Evolutionary conservation across 2,113 vertebrate species (phyloP).

Genomic region (Eolophus roseicapilla): DNA sequence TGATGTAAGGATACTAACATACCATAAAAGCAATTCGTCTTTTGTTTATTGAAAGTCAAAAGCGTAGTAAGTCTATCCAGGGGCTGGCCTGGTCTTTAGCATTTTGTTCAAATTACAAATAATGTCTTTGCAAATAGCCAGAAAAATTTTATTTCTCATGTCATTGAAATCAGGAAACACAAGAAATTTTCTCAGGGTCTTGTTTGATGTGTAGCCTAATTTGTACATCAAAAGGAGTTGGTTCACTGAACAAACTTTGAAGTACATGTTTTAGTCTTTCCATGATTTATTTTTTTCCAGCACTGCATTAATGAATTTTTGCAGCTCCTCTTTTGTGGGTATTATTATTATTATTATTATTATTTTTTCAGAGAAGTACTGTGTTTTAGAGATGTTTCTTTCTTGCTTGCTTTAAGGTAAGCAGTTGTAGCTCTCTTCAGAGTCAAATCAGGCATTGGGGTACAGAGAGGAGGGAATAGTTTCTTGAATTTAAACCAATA

Average conservation of each 20-base stretch:
- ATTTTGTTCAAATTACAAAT: not conserved
- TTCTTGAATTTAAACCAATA: not conserved
- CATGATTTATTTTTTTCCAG: not conserved
- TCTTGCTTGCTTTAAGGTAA: not conserved
- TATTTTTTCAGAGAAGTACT: not conserved
- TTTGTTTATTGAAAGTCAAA: not conserved
- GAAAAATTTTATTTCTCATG: constrained; percentile 13
- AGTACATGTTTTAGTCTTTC: constrained; percentile 11
- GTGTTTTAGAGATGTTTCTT: not conserved
- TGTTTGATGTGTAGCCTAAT: not conserved
- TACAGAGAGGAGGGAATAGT: not conserved
- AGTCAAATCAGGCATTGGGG: not conserved
- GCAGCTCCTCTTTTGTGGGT: not conserved
- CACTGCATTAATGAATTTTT: constrained; percentile 26
- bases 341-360: not conserved
- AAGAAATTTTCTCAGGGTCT: constrained; percentile 12
- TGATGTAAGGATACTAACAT: not conserved
- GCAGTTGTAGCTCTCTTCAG: not conserved
- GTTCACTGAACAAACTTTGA: not conserved
- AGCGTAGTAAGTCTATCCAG: not conserved
- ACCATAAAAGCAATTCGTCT: not conserved
- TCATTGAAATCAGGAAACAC: not conserved
- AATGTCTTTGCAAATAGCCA: not conserved
- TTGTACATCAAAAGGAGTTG: constrained; percentile 8
- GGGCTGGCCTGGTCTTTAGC: not conserved